phyloP scores from a whole-genome alignment of 2,113 vertebrate genomes.

The Syngnathus floridae region DNA sequence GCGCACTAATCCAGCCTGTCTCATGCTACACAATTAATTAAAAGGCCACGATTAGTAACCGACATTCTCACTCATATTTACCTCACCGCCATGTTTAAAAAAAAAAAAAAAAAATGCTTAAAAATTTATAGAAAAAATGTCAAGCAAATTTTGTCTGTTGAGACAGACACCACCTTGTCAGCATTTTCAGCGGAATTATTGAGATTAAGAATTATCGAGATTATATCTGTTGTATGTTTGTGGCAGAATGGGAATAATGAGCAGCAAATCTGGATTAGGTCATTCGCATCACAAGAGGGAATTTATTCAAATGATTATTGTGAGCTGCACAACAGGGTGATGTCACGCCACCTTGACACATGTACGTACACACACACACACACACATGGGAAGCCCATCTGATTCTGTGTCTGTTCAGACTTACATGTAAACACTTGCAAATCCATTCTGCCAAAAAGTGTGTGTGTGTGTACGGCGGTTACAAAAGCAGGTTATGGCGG shows the following conservation, averaged over 20 bases:
- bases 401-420: neutral
- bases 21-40: conserved; percentile 68
- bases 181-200: conserved; percentile 57
- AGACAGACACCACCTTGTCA: conserved; percentile 5
- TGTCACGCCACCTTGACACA: conserved; percentile 30
- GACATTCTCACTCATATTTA: conserved; percentile 51
- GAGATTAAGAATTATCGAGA: conserved; percentile 57
- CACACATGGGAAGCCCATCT: neutral
- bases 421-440: neutral
- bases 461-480: conserved; percentile 31
- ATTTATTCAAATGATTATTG: conserved; percentile 49
- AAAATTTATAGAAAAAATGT: conserved; percentile 7
- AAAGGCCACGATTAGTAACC: conserved; percentile 64
- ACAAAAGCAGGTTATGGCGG: conserved; percentile 59
- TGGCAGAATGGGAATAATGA: conserved; percentile 65
- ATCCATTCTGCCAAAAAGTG: neutral
- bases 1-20: conserved; percentile 60
- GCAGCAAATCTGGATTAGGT: conserved; percentile 72
- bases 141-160: neutral
- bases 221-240: conserved; percentile 66
- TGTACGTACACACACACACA: conserved; percentile 12
- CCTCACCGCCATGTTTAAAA: conserved; percentile 14
- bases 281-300: conserved; percentile 55
- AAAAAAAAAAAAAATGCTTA: conserved; percentile 1
- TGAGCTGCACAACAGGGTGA: conserved; percentile 35